A percentile compares a stretch with the other conserved stretches of the same genome.
These are phyloP conservation scores for Virgularia gustaviana DNA, from an alignment of 92 coral and sea anemone species.

Conservation along the genomic window DNA sequence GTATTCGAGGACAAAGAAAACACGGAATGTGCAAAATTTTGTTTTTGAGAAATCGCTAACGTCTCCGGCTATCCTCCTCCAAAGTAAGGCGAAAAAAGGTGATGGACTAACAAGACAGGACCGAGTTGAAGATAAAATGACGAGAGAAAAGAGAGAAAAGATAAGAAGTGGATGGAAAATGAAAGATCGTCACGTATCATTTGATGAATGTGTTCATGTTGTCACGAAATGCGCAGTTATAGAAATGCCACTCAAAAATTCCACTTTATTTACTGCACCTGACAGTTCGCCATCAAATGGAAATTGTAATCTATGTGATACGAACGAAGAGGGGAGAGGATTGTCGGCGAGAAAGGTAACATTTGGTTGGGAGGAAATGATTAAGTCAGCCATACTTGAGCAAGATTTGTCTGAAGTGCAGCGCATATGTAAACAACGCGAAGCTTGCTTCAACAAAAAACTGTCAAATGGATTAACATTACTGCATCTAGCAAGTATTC, in stretches of 20 bases:
- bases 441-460: slow-evolving; percentile 11
- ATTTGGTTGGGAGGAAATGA: background rate
- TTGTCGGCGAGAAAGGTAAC: background rate
- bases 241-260: slow-evolving; percentile 19
- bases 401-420: slow-evolving; percentile 28
- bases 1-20: background rate
- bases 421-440: slow-evolving; percentile 19
- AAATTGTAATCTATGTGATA: no score
- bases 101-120: background rate
- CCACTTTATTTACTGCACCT: background rate
- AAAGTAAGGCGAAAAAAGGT: background rate
- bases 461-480: slow-evolving; percentile 61
- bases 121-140: background rate
- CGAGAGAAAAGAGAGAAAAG: background rate
- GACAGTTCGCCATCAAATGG: no score
- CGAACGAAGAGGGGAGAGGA: no score
- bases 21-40: background rate
- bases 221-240: slow-evolving; percentile 26
- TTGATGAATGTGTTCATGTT: slow-evolving; percentile 30
- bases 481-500: slow-evolving; percentile 76
- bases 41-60: background rate
- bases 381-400: slow-evolving; percentile 4
- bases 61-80: background rate
- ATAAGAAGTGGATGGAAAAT: background rate
- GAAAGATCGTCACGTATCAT: background rate